These are phyloP conservation scores for Diglossa cyanea DNA, from an alignment of 2,797 vertebrate genomes.

Conservation along the genomic window DNA sequence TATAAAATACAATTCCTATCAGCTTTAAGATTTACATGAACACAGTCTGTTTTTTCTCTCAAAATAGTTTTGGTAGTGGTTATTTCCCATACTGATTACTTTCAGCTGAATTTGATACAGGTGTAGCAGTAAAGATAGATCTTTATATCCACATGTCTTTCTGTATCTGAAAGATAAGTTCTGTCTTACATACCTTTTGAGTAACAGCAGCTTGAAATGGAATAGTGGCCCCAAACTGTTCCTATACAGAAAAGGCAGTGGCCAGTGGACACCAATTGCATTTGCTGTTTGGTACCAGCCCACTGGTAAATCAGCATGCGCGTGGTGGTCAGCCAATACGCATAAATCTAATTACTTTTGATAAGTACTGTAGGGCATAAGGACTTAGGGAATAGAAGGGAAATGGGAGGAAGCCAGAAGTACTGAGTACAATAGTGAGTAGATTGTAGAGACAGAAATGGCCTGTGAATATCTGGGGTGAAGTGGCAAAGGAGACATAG, in stretches of 20 bases:
- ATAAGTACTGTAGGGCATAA: not conserved
- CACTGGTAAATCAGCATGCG: not conserved
- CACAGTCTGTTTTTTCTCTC: not conserved
- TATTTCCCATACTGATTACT: not conserved
- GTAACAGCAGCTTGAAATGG: not conserved
- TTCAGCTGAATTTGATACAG: not conserved
- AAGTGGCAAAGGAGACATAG: not conserved
- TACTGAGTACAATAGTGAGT: not conserved
- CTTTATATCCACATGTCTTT: not conserved
- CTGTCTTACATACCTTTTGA: not conserved
- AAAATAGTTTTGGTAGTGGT: not conserved
- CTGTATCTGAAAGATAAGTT: not conserved
- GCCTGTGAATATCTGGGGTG: not conserved
- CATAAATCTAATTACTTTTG: not conserved
- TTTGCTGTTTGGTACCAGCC: not conserved
- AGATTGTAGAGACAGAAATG: not conserved
- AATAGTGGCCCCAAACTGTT: not conserved
- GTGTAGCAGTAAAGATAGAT: not conserved
- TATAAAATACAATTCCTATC: not conserved
- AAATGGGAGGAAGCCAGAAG: not conserved
- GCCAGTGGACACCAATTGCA: not conserved
- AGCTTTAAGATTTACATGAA: not conserved
- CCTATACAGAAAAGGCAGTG: not conserved
- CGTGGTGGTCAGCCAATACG: not conserved
- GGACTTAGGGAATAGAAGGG: not conserved